Conservation (phyloP, 2,888 invertebrate genomes). For the Microctonus aethiopoides region DNA sequence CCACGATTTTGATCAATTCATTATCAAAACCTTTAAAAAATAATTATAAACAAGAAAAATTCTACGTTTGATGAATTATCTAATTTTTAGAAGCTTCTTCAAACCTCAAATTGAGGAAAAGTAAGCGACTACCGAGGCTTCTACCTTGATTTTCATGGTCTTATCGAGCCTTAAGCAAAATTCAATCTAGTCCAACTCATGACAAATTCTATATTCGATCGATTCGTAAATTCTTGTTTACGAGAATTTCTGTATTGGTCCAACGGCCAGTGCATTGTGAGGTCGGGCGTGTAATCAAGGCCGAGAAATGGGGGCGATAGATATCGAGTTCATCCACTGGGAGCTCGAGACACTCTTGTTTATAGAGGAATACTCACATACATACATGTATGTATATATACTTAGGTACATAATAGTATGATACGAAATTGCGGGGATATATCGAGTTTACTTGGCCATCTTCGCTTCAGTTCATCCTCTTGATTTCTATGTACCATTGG, state of each 20-base stretch:
- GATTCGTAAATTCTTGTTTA: neutral
- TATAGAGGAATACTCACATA: neutral
- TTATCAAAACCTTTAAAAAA: too few species aligned
- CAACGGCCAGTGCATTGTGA: neutral
- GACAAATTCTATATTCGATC: constrained; percentile 25
- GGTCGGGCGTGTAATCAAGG: constrained; percentile 10
- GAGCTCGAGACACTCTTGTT: neutral
- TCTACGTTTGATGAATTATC: too few species aligned
- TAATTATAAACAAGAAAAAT: too few species aligned
- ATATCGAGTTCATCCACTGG: constrained; percentile 16
- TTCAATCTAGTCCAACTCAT: constrained; percentile 11
- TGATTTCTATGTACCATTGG: neutral
- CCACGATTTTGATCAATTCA: too few species aligned
- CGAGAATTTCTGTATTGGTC: neutral
- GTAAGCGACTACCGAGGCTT: too few species aligned
- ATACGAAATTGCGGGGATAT: neutral
- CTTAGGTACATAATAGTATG: neutral
- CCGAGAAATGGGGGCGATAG: constrained; percentile 25
- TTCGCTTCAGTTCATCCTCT: neutral
- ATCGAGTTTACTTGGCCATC: neutral
- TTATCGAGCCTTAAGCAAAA: neutral
- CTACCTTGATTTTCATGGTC: too few species aligned
- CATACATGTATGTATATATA: neutral
- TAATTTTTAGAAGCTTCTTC: too few species aligned
- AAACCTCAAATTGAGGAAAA: too few species aligned